A percentile compares a stretch with the other conserved stretches of the same genome.
Conservation (phyloP, 2,888 invertebrate species). For the Athripsodes cinereus region DNA sequence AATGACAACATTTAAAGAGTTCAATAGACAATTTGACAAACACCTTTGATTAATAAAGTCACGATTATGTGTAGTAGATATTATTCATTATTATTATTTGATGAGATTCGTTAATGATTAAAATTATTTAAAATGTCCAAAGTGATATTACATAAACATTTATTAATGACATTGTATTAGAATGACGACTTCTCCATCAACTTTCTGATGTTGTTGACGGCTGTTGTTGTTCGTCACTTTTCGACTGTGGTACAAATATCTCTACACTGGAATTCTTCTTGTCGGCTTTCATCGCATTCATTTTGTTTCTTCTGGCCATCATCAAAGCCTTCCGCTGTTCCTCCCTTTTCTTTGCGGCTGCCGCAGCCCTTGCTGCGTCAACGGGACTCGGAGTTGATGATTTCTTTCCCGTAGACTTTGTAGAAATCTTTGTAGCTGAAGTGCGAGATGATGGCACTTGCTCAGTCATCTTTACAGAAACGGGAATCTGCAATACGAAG, state of each 20-base stretch:
- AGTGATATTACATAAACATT: too few relatives aligned
- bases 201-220: neutral
- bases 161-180: too few relatives aligned
- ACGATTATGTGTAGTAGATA: too few relatives aligned
- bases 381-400: neutral
- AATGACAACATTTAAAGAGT: too few relatives aligned
- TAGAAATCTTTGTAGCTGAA: neutral
- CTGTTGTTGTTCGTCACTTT: neutral
- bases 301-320: slow-evolving; percentile 14
- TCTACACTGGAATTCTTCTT: slow-evolving; percentile 9
- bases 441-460: neutral
- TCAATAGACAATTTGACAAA: too few relatives aligned
- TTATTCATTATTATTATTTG: too few relatives aligned
- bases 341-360: slow-evolving; percentile 23
- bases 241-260: slow-evolving; percentile 15
- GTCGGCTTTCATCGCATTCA: neutral
- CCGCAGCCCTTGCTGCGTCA: slow-evolving; percentile 11
- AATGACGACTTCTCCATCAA: neutral
- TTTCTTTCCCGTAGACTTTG: neutral
- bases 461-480: slow-evolving; percentile 2
- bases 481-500: slow-evolving; percentile 6
- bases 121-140: too few relatives aligned
- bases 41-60: too few relatives aligned
- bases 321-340: slow-evolving; percentile 20
- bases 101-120: too few relatives aligned